Evolutionary conservation across 2,888 invertebrate species (phyloP), one percentile per base, ranked within the genome.

Genomic region (Punctoribates punctum): DNA sequence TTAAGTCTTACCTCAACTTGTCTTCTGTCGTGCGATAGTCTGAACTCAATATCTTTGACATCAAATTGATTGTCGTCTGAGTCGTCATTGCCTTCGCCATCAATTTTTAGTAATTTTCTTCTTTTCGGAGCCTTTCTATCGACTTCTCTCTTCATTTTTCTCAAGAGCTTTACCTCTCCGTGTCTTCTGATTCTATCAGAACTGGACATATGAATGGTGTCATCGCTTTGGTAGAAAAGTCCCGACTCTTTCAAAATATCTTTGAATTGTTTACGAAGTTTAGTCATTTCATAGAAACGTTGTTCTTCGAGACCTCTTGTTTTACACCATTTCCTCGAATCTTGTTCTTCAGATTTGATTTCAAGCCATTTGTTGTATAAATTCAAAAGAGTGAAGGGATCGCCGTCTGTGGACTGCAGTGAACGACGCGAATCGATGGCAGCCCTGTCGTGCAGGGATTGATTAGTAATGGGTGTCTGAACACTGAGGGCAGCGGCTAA

Each of bases 261-360:
- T 82, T 91, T 88, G 81, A 96, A 92, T 84, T 99, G 99, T 29
- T 90, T 88, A 48, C 95, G 88, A 8, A 99, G 86, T 85, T 98
- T 98, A 0, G 93, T 93, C 82, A 96, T 91, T 85, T 99, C 99
- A 82, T 97, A 99, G 82, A 99, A 91, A 27, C 99, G 86, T 84
- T 99, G 97, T 83, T 99, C 98, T 84, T 99, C 98, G 9, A 99
- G 86, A 0, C 96, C 96, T 77, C 95, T 86, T 76, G 91, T 88
- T 79, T 88, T 88, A 81, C 96, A 94, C 98, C 99, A 99, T 77
- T 89, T 88, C 65, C 90, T 87, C 0, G 89, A 88, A 73, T 81
- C 76, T 23, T 76, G 67, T 48, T 75, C 51, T 1, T 77, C 73
- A 4, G 87, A 86, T 82, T 94, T 94, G 48, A 91, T 88, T 80